Evolutionary conservation across 1,140 invertebrate genomes (phyloP).

Genomic region (Dinoponera quadriceps): DNA sequence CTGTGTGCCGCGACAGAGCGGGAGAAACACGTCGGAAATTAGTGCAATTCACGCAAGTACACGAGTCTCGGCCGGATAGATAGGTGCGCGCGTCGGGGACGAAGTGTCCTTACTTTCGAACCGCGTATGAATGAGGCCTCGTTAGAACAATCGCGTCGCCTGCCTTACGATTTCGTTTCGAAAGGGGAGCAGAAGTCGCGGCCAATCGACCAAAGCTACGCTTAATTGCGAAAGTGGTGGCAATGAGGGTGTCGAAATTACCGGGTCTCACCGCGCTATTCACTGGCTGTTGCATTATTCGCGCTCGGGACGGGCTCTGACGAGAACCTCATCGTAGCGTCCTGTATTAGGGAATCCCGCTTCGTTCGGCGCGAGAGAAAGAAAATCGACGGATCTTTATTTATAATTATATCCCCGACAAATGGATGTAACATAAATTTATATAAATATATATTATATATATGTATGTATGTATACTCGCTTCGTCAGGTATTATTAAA

Average conservation of each 20-base stretch:
- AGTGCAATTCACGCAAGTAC: slow-evolving; percentile 49
- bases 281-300: neutral
- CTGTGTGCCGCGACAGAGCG: slow-evolving; percentile 47
- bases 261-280: neutral
- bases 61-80: neutral
- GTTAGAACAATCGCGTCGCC: slow-evolving; percentile 18
- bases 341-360: neutral
- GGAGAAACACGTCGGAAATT: slow-evolving; percentile 50
- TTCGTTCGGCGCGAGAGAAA: neutral
- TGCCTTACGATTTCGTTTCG: neutral
- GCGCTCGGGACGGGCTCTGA: neutral
- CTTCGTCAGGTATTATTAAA: slow-evolving; percentile 76
- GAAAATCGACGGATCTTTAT: slow-evolving; percentile 49
- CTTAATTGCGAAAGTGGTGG: slow-evolving; percentile 13
- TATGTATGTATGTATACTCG: slow-evolving; percentile 48
- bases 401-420: slow-evolving; percentile 55
- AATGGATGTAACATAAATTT: slow-evolving; percentile 74
- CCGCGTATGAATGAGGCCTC: slow-evolving; percentile 30
- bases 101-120: slow-evolving; percentile 40
- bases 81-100: neutral
- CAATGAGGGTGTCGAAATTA: slow-evolving; percentile 39
- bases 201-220: slow-evolving; percentile 29
- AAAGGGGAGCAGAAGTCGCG: neutral
- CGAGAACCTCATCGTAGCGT: too few species aligned
- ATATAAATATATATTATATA: slow-evolving; percentile 59